Conservation (phyloP, 2,888 invertebrate species). For the Andricus curvator region DNA sequence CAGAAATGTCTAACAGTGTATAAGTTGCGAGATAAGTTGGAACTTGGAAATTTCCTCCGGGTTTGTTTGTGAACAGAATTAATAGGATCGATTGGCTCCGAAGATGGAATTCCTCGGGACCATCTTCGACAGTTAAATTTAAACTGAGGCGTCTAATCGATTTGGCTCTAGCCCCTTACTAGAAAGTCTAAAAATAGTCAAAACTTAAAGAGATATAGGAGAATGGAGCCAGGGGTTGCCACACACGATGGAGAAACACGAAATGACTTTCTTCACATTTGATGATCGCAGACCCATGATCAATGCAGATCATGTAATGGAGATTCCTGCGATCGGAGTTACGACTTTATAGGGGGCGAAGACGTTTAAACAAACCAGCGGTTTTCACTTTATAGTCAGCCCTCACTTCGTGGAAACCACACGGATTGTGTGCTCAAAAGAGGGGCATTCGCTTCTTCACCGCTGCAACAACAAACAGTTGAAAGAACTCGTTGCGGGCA, state of each 20-base stretch:
- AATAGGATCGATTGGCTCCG: background rate
- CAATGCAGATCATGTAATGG: constrained; percentile 20
- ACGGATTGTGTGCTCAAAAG: constrained; percentile 30
- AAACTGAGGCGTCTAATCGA: constrained; percentile 60
- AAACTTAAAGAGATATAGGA: constrained; percentile 50
- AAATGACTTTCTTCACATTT: constrained; percentile 1
- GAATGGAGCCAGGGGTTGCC: constrained; percentile 51
- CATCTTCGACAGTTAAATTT: constrained; percentile 59
- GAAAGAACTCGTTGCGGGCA: constrained; percentile 28
- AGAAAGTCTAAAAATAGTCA: constrained; percentile 56
- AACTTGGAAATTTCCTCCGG: no score
- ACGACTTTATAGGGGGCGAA: constrained; percentile 20
- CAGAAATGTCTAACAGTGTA: no score
- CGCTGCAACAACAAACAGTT: constrained; percentile 50
- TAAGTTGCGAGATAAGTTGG: no score
- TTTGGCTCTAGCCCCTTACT: constrained; percentile 59
- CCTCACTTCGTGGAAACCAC: constrained; percentile 39
- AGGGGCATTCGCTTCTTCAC: constrained; percentile 45
- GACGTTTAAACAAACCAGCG: constrained; percentile 37
- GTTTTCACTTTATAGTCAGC: constrained; percentile 38
- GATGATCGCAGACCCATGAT: background rate
- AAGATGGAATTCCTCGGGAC: constrained; percentile 44
- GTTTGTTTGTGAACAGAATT: no score
- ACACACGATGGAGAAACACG: constrained; percentile 53
- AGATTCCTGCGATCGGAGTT: constrained; percentile 28